Conservation (phyloP, 37 sponge, comb jelly and placozoan species). For the Axinella damicornis region DNA sequence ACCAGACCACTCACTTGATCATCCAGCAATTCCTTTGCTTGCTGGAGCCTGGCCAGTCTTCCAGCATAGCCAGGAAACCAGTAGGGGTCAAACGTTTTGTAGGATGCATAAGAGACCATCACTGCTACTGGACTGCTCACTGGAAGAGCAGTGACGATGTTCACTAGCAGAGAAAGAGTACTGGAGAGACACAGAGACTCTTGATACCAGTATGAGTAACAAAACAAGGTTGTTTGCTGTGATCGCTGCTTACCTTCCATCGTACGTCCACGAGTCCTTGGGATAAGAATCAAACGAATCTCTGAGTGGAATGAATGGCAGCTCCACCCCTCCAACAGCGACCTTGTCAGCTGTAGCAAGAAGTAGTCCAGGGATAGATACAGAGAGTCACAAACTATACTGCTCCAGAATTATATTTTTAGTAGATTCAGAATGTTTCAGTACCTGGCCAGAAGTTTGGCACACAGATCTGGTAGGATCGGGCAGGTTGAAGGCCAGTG, state of each 20-base stretch:
- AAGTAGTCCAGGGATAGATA: neutral
- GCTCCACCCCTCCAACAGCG: conserved; percentile 7
- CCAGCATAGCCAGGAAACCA: conserved; percentile 41
- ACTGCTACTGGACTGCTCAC: conserved; percentile 7
- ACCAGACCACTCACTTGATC: no score
- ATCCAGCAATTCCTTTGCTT: conserved; percentile 34
- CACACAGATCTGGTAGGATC: conserved; percentile 58
- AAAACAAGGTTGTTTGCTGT: neutral
- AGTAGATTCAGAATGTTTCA: neutral
- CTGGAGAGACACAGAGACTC: conserved; percentile 2
- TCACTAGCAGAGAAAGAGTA: conserved; percentile 39
- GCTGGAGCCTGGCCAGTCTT: conserved; percentile 18
- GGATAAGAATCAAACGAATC: conserved; percentile 23
- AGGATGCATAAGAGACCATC: conserved; percentile 19
- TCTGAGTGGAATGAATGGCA: conserved; percentile 27
- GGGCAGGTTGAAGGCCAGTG: conserved; percentile 1
- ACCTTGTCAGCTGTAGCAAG: conserved; percentile 37
- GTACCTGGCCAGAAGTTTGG: conserved; percentile 62
- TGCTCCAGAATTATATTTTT: no score
- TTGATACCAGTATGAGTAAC: neutral
- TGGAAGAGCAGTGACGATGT: conserved; percentile 9
- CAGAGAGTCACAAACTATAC: neutral
- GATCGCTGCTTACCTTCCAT: conserved; percentile 54
- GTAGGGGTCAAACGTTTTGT: conserved; percentile 11
- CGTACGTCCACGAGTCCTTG: conserved; percentile 69